Evolutionary conservation across 1,140 invertebrate species (phyloP).

Genomic region (Anastatus disparis): DNA sequence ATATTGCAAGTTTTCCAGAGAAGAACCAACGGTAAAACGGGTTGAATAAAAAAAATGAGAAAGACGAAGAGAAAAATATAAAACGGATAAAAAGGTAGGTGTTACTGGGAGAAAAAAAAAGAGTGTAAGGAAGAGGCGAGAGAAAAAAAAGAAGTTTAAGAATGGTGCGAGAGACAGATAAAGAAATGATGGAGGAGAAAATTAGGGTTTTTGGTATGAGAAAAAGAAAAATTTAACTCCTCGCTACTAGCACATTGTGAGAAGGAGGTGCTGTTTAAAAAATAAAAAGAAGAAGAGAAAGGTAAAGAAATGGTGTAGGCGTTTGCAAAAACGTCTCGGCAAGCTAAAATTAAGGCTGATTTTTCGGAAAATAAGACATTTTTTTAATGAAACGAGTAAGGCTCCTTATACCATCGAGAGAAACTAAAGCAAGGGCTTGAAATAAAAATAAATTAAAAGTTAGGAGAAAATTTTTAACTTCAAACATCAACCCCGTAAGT

Average conservation of each 20-base stretch:
- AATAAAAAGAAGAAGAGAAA: not conserved
- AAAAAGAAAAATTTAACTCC: no score
- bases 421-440: not conserved
- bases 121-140: not conserved
- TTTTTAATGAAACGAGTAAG: constrained; percentile 4
- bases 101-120: not conserved
- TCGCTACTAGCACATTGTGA: no score
- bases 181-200: constrained; percentile 25
- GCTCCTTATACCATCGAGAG: not conserved
- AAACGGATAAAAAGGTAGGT: not conserved
- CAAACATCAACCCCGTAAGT: no score
- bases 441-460: no score
- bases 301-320: not conserved
- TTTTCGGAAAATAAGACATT: constrained; percentile 17
- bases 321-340: no score
- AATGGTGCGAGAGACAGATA: constrained; percentile 14
- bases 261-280: not conserved
- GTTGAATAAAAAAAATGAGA: constrained; percentile 5
- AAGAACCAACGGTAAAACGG: not conserved
- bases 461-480: no score
- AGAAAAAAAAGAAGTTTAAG: not conserved
- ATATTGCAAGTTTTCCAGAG: not conserved
- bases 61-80: not conserved
- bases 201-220: not conserved
- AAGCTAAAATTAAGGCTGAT: constrained; percentile 2